These are phyloP conservation scores for Herminia tarsipennalis DNA, from an alignment of 2,888 invertebrate species.

Conservation along the genomic window DNA sequence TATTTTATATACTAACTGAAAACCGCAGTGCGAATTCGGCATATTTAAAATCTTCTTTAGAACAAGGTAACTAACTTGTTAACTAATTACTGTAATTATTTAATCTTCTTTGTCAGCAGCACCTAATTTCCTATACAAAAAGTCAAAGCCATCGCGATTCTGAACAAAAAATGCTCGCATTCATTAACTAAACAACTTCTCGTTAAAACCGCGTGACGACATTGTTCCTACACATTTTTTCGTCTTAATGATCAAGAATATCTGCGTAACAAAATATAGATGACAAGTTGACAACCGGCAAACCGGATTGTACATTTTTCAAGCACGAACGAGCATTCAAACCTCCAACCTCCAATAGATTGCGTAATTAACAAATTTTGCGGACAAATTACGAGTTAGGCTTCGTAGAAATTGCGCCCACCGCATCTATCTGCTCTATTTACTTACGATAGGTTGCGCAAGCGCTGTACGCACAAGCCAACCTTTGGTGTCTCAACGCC, in stretches of 20 bases:
- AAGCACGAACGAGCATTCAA: slow-evolving; percentile 46
- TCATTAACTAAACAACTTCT: slow-evolving; percentile 35
- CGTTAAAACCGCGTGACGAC: slow-evolving; percentile 37
- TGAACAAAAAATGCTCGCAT: slow-evolving; percentile 8
- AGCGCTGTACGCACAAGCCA: slow-evolving; percentile 57
- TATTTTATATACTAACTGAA: too few relatives aligned
- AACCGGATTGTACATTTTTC: slow-evolving; percentile 42
- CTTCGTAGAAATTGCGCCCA: slow-evolving; percentile 53
- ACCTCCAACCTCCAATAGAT: slow-evolving; percentile 32
- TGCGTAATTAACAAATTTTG: slow-evolving; percentile 51
- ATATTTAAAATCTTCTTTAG: too few relatives aligned
- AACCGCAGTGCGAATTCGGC: too few relatives aligned
- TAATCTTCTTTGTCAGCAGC: too few relatives aligned
- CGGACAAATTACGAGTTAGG: slow-evolving; percentile 42
- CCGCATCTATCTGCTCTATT: slow-evolving; percentile 59
- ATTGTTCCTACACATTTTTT: slow-evolving; percentile 25
- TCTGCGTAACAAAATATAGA: slow-evolving; percentile 36
- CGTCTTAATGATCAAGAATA: slow-evolving; percentile 23
- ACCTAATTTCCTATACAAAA: slow-evolving; percentile 18
- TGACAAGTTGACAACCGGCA: slow-evolving; percentile 33
- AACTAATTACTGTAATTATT: too few relatives aligned
- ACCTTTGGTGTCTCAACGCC: slow-evolving; percentile 63
- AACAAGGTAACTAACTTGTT: too few relatives aligned
- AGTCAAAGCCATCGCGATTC: slow-evolving; percentile 3
- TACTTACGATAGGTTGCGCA: slow-evolving; percentile 50